These are phyloP conservation scores for Leucopsar rothschildi DNA, from an alignment of 2,113 vertebrate genomes.

Conservation along the genomic window DNA sequence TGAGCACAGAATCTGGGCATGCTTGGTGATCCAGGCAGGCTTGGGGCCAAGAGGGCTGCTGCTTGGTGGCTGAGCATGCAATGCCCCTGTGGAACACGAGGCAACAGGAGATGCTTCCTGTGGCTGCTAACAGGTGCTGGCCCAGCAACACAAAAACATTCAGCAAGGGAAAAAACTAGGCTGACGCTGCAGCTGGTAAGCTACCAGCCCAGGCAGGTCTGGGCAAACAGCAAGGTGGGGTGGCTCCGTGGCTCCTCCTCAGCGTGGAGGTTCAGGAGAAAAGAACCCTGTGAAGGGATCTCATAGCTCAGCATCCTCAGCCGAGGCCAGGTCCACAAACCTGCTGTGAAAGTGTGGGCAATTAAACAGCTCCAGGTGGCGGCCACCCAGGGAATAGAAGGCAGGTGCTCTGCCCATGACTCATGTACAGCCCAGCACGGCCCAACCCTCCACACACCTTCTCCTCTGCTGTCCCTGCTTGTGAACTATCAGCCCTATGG, in stretches of 20 bases:
- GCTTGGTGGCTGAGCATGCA: fast-evolving
- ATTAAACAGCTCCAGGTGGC: neutral
- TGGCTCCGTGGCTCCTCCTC: neutral
- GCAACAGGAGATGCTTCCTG: neutral
- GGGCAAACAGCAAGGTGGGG: neutral
- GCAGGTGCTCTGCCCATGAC: neutral
- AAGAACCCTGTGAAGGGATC: neutral
- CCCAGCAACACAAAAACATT: neutral
- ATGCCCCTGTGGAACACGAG: neutral
- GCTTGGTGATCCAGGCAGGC: neutral
- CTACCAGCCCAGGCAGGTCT: neutral
- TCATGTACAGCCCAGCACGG: neutral
- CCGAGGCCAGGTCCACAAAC: neutral
- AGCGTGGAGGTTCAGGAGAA: fast-evolving
- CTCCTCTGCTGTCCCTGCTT: neutral
- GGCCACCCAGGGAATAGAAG: fast-evolving
- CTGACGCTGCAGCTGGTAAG: neutral
- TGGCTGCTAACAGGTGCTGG: fast-evolving
- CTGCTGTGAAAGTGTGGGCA: fast-evolving
- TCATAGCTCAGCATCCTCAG: neutral
- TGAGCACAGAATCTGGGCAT: neutral
- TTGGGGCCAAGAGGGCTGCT: neutral
- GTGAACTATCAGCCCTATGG: fast-evolving
- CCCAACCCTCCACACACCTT: neutral
- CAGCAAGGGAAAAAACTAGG: neutral